These are phyloP conservation scores for Drosophila virilis DNA, from an alignment of 1,140 invertebrate genomes.

Conservation along the genomic window DNA sequence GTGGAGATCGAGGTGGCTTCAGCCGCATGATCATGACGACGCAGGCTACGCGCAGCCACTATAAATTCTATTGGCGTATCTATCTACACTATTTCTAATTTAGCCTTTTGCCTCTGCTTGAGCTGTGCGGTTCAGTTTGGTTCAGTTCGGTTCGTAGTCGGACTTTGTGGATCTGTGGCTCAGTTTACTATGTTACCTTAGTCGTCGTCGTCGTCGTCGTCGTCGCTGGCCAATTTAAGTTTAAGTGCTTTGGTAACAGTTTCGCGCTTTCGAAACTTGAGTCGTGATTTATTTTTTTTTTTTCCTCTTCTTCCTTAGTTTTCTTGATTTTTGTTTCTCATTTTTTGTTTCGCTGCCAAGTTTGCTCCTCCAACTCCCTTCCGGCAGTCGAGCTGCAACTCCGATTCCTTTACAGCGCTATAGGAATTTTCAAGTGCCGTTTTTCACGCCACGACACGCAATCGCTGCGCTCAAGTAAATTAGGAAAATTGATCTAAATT, in stretches of 20 bases:
- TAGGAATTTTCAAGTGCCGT: slow-evolving; percentile 75
- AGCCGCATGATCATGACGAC: slow-evolving; percentile 69
- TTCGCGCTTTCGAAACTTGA: slow-evolving; percentile 82
- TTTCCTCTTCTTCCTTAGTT: slow-evolving; percentile 6
- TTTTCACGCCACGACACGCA: slow-evolving; percentile 82
- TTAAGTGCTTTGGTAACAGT: slow-evolving; percentile 83
- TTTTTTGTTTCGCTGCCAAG: slow-evolving; percentile 22
- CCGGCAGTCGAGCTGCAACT: slow-evolving; percentile 22
- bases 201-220: slow-evolving; percentile 39
- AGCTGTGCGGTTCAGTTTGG: neutral
- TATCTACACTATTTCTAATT: slow-evolving; percentile 83
- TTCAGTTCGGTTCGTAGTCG: slow-evolving; percentile 20
- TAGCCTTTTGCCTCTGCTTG: slow-evolving; percentile 44
- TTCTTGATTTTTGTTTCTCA: slow-evolving; percentile 3
- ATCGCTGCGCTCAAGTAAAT: slow-evolving; percentile 79
- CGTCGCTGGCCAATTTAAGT: slow-evolving; percentile 80
- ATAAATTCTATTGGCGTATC: slow-evolving; percentile 83
- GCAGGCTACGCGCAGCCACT: slow-evolving; percentile 66
- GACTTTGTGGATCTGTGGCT: slow-evolving; percentile 46
- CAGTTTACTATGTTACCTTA: slow-evolving; percentile 55
- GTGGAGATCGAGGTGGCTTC: slow-evolving; percentile 4
- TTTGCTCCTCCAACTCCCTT: slow-evolving; percentile 26
- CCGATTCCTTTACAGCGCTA: slow-evolving; percentile 33
- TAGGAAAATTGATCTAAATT: slow-evolving; percentile 83
- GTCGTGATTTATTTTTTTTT: slow-evolving; percentile 77